A percentile compares a stretch with the other conserved stretches of the same genome.
Evolutionary conservation across 2,113 vertebrate genomes (phyloP).

Genomic region (Muscicapa adusta): DNA sequence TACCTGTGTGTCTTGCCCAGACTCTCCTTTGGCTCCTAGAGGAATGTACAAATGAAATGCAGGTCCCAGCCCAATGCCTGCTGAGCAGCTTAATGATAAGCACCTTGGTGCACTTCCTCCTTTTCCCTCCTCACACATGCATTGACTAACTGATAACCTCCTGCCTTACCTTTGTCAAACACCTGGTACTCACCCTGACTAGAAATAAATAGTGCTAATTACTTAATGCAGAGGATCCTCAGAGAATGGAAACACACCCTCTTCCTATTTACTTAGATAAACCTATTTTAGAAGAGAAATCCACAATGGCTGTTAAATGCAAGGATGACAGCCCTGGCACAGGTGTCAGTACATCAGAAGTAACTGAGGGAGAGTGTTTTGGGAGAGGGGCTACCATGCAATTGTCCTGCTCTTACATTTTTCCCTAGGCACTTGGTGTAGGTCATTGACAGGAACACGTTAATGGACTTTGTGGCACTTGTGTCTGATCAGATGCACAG

Average conservation of each 20-base stretch:
- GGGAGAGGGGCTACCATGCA: neutral
- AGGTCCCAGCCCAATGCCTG: neutral
- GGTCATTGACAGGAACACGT: neutral
- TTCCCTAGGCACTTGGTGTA: neutral
- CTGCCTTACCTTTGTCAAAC: neutral
- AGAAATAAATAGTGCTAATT: neutral
- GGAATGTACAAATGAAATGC: neutral
- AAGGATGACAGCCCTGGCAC: neutral
- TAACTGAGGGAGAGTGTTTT: neutral
- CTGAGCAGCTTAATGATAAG: neutral
- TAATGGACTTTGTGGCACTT: neutral
- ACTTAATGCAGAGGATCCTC: neutral
- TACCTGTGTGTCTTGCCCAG: neutral
- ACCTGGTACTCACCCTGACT: neutral
- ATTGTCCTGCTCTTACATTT: neutral
- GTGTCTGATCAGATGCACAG: neutral
- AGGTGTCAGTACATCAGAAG: neutral
- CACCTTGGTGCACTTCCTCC: neutral
- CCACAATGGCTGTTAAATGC: neutral
- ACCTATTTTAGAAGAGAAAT: neutral
- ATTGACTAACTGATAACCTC: neutral
- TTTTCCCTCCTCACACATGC: neutral
- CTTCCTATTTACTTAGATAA: neutral
- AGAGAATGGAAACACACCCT: neutral
- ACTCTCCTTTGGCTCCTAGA: neutral